Base-by-base conservation (phyloP, 1,140 invertebrate genomes). In the Drosophila albomicans region DNA sequence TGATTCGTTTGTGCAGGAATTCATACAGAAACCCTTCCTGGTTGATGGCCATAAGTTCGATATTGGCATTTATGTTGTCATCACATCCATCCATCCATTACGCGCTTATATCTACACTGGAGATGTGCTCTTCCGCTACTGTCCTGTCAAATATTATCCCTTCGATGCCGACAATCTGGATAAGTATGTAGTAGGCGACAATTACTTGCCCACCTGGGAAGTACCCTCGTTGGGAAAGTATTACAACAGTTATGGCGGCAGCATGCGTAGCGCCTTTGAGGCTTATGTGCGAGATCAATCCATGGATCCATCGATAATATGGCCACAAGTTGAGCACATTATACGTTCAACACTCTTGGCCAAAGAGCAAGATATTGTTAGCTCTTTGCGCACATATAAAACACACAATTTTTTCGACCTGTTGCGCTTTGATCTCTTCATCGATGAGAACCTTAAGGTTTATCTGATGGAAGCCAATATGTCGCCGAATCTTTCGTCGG, bases 381-480 rank as follows among this genome's bases (percentile, higher is more conserved):
- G 95, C 20, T 92, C 94, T n/a, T 57, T 96, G 8, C 85, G 91
- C 49, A 88, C 92, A 3, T 95, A 94, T 84, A 93, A 93, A 71
- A 93, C 93, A 32, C 92, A 95, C 43, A 97, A 98, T 82, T 99
- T 98, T 87, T 99, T 99, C 93, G 98, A 99, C 93, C 94, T 99
- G 92, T 96, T 99, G 91, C 94, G 98, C 52, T 97, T 99, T 89
- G 98, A 99, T 93, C 96, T 99, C 92, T 95, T 98, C 0, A 93
- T 99, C 5, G 98, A 99, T 92, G 96, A 98, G 78, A 93, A 98
- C 54, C 88, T 99, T 0, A 97, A 97, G 52, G 96, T 99, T 2
- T 97, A 95, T 84, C 93, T 99, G 2, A 96, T 99, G 95, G 98
- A 99, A 93, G 98, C 97, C 1, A 99, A 99, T 92, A 99, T 99